Conservation (phyloP, 2,113 vertebrate species). For the Mesoclemmys tuberculata region DNA sequence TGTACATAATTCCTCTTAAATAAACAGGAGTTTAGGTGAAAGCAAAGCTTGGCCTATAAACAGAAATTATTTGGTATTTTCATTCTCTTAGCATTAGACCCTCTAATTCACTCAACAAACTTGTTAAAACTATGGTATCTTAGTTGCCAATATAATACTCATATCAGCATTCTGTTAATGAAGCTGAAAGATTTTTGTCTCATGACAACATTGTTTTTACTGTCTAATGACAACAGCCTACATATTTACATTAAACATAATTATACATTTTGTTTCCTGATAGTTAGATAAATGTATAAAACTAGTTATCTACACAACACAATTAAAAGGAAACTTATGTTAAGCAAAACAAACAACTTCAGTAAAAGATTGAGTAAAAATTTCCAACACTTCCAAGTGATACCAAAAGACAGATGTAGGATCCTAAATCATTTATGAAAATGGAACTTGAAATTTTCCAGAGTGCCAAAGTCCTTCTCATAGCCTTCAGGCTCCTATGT, state of each 20-base stretch:
- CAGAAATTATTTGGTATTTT: background rate
- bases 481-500: background rate
- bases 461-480: background rate
- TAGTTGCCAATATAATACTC: background rate
- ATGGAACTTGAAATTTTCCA: background rate
- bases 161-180: background rate
- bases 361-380: background rate
- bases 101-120: background rate
- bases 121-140: background rate
- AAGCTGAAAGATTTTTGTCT: background rate
- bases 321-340: background rate
- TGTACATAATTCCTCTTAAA: background rate
- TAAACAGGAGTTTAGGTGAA: background rate
- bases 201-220: background rate
- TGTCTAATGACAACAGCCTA: background rate
- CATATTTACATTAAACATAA: background rate
- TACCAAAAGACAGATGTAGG: background rate
- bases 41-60: background rate
- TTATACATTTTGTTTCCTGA: background rate
- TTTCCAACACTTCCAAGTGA: background rate
- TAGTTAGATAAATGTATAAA: background rate
- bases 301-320: background rate
- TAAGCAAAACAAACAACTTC: background rate
- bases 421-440: background rate
- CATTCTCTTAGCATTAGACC: background rate